Evolutionary conservation across 2,113 vertebrate species (phyloP), one percentile per base, ranked within the genome.

Genomic region (Circaetus gallicus): DNA sequence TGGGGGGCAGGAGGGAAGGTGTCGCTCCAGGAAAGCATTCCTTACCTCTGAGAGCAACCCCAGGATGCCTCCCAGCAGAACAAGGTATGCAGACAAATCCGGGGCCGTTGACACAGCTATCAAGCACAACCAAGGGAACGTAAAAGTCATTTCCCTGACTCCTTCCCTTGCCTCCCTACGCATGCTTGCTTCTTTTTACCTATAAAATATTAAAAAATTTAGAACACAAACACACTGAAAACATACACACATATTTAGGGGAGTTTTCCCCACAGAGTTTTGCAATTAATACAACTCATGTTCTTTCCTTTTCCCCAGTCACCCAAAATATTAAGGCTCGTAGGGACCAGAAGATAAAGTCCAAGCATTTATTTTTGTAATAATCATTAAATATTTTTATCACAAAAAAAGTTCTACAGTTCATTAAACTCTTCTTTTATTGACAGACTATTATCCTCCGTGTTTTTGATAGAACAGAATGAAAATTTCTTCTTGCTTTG

Each of bases 281-380:
- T 86, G 29, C 40, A 36, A 26, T 63, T n/a, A 49, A 45, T 52
- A 42, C 43, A 59, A 26, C 5, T 26, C 50, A n/a, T 7, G 4
- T 36, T 74, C 36, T 49, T 73, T 59, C 61, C 34, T 47, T 65
- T 36, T 69, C 16, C 52, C 43, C 78, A 55, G 20, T 45, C 40
- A 82, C 40, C 10, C 58, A 76, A 89, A 92, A 85, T n/a, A 93
- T 38, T 42, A 89, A 93, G 28, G 40, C 42, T 94, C 42, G 6
- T 4, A 72, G 19, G 59, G 32, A 94, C 76, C 43, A 61, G n/a
- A 80, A 89, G 40, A 91, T 89, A 50, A 92, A 94, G 82, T 93
- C 20, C 86, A 97, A 93, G 70, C 93, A 89, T 97, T 97, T 97
- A 95, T 97, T 97, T 95, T 80, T 93, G 19, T 82, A 93, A 52